Evolutionary conservation across 2,113 vertebrate genomes (phyloP).

Genomic region (Serilophus lunatus): DNA sequence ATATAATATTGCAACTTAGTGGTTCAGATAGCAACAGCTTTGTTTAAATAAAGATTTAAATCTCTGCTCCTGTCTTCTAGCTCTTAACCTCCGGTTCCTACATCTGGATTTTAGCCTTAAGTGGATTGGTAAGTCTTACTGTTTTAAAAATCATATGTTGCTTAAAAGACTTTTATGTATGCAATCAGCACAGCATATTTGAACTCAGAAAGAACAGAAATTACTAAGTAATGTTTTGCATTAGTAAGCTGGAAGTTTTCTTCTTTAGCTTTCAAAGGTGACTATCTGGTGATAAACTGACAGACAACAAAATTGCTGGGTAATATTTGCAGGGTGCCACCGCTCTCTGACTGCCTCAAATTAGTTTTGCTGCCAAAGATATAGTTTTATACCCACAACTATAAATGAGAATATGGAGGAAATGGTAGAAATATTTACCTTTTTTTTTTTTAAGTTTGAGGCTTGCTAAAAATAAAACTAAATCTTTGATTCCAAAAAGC

Average conservation of each 20-base stretch:
- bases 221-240: neutral
- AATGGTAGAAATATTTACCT: neutral
- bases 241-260: neutral
- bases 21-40: neutral
- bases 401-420: neutral
- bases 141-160: neutral
- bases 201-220: neutral
- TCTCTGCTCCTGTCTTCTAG: conserved; percentile 74
- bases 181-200: neutral
- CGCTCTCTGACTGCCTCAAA: neutral
- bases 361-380: neutral
- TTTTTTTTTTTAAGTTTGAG: too few species aligned
- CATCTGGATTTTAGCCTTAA: conserved; percentile 93
- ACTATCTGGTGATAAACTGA: neutral
- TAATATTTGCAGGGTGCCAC: neutral
- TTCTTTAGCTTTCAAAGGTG: neutral
- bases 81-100: conserved; percentile 90
- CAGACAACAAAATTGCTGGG: neutral
- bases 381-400: neutral
- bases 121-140: conserved; percentile 89
- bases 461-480: too few species aligned
- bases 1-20: neutral
- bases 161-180: neutral
- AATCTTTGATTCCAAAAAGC: neutral
- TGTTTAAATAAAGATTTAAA: neutral